Conservation (phyloP, 2,888 invertebrate species). For the Eustalomyia histrio region DNA sequence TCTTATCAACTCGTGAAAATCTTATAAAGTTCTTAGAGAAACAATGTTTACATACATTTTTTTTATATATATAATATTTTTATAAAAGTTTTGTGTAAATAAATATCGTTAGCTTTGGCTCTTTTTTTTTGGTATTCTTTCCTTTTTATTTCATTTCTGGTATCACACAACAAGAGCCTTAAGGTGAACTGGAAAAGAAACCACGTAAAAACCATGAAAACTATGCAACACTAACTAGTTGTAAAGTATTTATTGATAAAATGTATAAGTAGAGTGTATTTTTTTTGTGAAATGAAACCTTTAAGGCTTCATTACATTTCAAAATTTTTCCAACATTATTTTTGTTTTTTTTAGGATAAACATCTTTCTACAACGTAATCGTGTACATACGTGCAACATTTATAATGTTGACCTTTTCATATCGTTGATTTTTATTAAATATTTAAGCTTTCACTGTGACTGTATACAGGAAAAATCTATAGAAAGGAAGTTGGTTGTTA, state of each 20-base stretch:
- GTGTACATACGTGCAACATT: constrained; percentile 24
- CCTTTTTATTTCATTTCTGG: constrained; percentile 51
- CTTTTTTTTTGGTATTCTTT: constrained; percentile 23
- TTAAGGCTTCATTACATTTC: constrained; percentile 44
- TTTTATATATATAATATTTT: constrained; percentile 37
- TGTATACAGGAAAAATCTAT: background rate
- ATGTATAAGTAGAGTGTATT: background rate
- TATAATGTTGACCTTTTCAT: constrained; percentile 44
- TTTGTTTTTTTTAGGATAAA: constrained; percentile 32
- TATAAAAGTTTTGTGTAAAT: constrained; percentile 62
- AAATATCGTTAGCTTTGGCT: constrained; percentile 53
- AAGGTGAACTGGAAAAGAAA: constrained; percentile 44
- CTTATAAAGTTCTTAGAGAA: constrained; percentile 64
- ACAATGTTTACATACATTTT: constrained; percentile 58
- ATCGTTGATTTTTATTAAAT: constrained; percentile 39
- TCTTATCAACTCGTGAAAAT: constrained; percentile 66
- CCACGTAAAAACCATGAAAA: constrained; percentile 22
- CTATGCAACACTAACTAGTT: constrained; percentile 22
- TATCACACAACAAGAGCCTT: constrained; percentile 37
- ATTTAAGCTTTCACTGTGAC: constrained; percentile 51
- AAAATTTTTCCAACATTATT: constrained; percentile 37
- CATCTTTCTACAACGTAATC: background rate
- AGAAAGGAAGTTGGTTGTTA: background rate
- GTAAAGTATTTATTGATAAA: constrained; percentile 48
- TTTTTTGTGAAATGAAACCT: constrained; percentile 35